These are phyloP conservation scores for Hippocampus abdominalis DNA, from an alignment of 2,113 vertebrate species.

Conservation along the genomic window DNA sequence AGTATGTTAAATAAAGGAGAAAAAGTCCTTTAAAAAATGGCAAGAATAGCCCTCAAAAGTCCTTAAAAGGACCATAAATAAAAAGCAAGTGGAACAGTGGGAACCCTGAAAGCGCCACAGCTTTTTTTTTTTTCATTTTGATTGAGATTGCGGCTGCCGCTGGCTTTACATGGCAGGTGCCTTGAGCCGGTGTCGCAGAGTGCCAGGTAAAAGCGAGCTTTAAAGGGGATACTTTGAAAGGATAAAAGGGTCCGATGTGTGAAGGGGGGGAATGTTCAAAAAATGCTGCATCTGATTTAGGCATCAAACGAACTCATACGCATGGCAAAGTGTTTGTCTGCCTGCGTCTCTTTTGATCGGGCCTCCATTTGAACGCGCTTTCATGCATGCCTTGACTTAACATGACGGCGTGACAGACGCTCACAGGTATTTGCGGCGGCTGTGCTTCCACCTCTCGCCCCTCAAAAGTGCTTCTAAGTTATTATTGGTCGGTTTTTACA, in stretches of 20 bases:
- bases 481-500: slow-evolving; percentile 45
- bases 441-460: slow-evolving; percentile 45
- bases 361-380: slow-evolving; percentile 54
- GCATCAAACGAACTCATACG: slow-evolving; percentile 62
- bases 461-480: slow-evolving; percentile 36
- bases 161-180: slow-evolving; percentile 40
- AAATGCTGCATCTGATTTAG: slow-evolving; percentile 58
- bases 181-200: slow-evolving; percentile 20
- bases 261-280: slow-evolving; percentile 58
- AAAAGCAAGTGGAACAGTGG: no score
- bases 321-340: slow-evolving; percentile 54
- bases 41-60: no score
- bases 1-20: no score
- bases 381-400: slow-evolving; percentile 49
- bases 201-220: slow-evolving; percentile 48
- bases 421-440: slow-evolving; percentile 54
- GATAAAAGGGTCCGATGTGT: slow-evolving; percentile 64
- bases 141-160: slow-evolving; percentile 9
- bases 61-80: no score
- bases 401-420: slow-evolving; percentile 48
- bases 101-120: no score
- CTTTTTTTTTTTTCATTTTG: background rate
- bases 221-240: slow-evolving; percentile 40
- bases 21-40: no score
- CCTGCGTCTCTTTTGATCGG: slow-evolving; percentile 60